Evolutionary conservation across 2,113 vertebrate species (phyloP).

Genomic region (Pelodiscus sinensis): DNA sequence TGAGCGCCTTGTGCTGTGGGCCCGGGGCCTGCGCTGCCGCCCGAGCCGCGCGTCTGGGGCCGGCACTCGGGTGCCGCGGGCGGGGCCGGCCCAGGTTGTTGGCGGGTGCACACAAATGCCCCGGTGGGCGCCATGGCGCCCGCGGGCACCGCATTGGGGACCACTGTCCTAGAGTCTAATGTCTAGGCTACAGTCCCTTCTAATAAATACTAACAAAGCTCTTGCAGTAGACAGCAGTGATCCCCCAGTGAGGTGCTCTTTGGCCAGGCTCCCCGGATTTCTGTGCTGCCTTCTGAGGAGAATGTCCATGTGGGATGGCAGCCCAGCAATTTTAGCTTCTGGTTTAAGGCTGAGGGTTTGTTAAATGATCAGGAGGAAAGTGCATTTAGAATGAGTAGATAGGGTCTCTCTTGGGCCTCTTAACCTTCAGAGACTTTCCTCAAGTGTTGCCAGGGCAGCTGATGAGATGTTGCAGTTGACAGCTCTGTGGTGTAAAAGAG

Average conservation of each 20-base stretch:
- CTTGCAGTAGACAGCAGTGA: no score
- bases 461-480: background rate
- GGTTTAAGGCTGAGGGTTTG: background rate
- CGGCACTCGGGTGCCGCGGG: no score
- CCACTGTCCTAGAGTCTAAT: background rate
- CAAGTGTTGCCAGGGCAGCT: background rate
- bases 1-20: no score
- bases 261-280: no score
- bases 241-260: no score
- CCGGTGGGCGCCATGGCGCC: no score
- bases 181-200: background rate
- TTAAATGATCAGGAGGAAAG: background rate
- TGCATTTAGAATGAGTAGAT: background rate
- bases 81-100: no score
- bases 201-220: background rate
- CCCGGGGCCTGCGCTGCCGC: no score
- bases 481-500: background rate
- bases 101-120: no score
- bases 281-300: background rate
- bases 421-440: background rate
- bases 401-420: background rate
- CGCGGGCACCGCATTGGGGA: no score
- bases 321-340: background rate
- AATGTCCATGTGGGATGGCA: background rate
- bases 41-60: no score